Percentiles rank a stretch among this genome's conserved stretches.
These are phyloP conservation scores for Copsychus sechellarum DNA, from an alignment of 2,113 vertebrate species.

Conservation along the genomic window DNA sequence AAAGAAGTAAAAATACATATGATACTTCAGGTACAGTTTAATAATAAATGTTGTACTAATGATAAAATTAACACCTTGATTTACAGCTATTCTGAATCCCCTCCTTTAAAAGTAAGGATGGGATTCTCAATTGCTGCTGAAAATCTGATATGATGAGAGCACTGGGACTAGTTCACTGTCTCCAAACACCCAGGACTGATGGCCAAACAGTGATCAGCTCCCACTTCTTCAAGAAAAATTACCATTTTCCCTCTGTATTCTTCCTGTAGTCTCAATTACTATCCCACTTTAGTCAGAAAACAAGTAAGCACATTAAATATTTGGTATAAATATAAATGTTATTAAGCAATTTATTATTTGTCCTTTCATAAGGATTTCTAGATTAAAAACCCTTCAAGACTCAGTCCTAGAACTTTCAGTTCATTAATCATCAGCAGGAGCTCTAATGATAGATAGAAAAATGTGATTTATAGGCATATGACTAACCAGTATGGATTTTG, in stretches of 20 bases:
- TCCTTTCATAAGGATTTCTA: neutral
- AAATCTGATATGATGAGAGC: neutral
- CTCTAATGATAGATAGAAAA: conserved; percentile 23
- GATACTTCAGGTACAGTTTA: neutral
- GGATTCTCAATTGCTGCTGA: neutral
- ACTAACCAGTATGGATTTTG: conserved; percentile 42
- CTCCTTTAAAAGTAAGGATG: neutral
- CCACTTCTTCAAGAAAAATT: neutral
- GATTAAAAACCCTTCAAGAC: neutral
- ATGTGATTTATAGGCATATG: conserved; percentile 2
- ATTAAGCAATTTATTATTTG: neutral
- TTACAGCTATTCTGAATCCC: neutral
- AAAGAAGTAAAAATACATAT: neutral
- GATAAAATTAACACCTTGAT: neutral
- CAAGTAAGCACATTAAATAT: neutral
- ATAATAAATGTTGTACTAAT: neutral
- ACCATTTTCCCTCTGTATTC: neutral
- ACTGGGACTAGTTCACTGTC: neutral
- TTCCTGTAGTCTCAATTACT: neutral
- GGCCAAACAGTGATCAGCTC: neutral
- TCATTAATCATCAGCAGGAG: conserved; percentile 24
- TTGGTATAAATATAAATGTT: neutral
- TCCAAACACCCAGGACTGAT: neutral
- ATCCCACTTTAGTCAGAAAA: neutral
- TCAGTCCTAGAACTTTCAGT: neutral